Evolutionary conservation across 2,888 invertebrate species (phyloP).

Genomic region (Choreutis nemorana): DNA sequence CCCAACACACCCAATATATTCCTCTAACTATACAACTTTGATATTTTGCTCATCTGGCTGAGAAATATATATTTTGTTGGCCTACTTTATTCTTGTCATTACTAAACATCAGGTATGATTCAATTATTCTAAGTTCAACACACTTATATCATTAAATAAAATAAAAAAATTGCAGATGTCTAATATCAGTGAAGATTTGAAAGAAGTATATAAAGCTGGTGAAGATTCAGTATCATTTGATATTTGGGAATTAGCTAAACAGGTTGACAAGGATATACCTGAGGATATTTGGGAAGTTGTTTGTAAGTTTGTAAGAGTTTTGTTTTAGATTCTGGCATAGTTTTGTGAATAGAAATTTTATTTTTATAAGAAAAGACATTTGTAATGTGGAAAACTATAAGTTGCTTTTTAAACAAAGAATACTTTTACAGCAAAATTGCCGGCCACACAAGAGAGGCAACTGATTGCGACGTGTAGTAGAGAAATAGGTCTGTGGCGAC

Average conservation of each 20-base stretch:
- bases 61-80: too few relatives aligned
- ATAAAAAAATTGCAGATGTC: too few relatives aligned
- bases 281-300: constrained; percentile 51
- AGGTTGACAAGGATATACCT: constrained; percentile 47
- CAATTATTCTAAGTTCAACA: too few relatives aligned
- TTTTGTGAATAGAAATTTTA: too few relatives aligned
- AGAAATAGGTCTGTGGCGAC: constrained; percentile 43
- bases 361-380: neutral
- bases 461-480: constrained; percentile 41
- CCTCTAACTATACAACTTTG: too few relatives aligned
- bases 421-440: constrained; percentile 47
- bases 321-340: too few relatives aligned
- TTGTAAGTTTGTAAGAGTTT: constrained; percentile 29
- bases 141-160: too few relatives aligned
- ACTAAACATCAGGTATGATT: too few relatives aligned
- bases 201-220: constrained; percentile 26
- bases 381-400: neutral
- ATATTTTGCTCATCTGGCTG: too few relatives aligned
- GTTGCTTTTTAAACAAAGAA: constrained; percentile 2
- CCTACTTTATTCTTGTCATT: too few relatives aligned
- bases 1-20: too few relatives aligned
- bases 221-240: constrained; percentile 24
- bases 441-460: constrained; percentile 36
- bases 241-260: constrained; percentile 50
- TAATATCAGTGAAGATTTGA: constrained; percentile 20